phyloP scores from a whole-genome alignment of 2,888 invertebrate genomes.

The Charanyca ferruginea region DNA sequence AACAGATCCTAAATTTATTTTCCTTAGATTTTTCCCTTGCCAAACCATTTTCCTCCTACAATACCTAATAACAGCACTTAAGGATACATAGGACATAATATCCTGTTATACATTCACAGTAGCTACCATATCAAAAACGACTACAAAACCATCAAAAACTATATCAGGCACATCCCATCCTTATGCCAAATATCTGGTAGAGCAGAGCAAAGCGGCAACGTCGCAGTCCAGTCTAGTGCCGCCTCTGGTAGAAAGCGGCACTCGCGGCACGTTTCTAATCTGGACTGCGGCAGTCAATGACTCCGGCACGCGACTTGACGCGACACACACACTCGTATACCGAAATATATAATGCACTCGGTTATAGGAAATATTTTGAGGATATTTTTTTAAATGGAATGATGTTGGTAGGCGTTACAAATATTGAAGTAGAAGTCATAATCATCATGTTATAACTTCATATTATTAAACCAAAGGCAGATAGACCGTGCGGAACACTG shows the following conservation, averaged over 20 bases:
- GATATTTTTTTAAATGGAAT: not conserved
- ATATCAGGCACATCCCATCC: constrained; percentile 27
- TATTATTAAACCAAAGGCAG: no score
- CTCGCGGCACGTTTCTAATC: constrained; percentile 90
- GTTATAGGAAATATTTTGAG: constrained; percentile 17
- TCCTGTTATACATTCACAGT: not conserved
- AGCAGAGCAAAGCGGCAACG: constrained; percentile 82
- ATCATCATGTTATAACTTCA: no score
- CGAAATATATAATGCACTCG: constrained; percentile 42
- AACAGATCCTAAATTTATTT: no score
- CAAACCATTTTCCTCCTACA: not conserved
- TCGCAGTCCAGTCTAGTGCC: constrained; percentile 78
- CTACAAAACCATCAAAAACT: constrained; percentile 9
- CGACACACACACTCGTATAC: constrained; percentile 66
- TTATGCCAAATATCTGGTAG: constrained; percentile 52
- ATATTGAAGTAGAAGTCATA: not conserved
- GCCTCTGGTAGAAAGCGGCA: constrained; percentile 87
- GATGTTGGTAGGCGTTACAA: not conserved
- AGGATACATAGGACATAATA: not conserved
- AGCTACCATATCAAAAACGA: not conserved
- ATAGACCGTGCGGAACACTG: no score
- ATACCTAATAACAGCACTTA: no score
- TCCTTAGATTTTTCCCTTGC: not conserved
- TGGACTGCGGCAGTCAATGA: constrained; percentile 87
- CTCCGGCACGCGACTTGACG: constrained; percentile 77